phyloP scores from a whole-genome alignment of 2,113 vertebrate genomes.

The Lamprotornis superbus region DNA sequence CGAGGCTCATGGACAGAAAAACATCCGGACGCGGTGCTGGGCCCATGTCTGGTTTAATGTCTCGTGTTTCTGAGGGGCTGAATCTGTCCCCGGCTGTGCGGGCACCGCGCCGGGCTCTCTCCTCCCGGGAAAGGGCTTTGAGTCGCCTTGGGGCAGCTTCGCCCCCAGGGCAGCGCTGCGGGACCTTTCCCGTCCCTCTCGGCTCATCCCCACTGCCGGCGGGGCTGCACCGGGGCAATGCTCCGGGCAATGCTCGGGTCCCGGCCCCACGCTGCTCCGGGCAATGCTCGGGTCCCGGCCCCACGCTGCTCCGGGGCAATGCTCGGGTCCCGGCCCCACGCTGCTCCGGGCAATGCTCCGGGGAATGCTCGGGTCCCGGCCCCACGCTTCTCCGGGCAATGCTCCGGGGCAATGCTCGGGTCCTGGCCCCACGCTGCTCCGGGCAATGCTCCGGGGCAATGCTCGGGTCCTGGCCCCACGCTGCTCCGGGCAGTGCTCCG shows the following conservation, averaged over 20 bases:
- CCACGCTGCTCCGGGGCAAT: too few relatives aligned
- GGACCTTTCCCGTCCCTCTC: neutral
- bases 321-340: too few relatives aligned
- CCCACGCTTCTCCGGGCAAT: neutral
- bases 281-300: too few relatives aligned
- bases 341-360: neutral
- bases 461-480: too few relatives aligned
- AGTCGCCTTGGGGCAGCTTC: accelerated
- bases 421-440: too few relatives aligned
- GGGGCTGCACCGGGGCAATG: accelerated
- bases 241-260: neutral
- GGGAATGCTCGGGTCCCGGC: too few relatives aligned
- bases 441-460: too few relatives aligned
- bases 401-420: too few relatives aligned
- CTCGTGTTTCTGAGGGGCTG: accelerated
- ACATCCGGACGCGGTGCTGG: accelerated
- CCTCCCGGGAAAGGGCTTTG: neutral
- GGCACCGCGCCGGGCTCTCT: accelerated
- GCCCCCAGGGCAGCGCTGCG: accelerated
- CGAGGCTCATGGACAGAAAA: neutral
- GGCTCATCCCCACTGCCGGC: accelerated
- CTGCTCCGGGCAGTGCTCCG: too few relatives aligned
- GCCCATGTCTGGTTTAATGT: neutral
- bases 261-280: accelerated
- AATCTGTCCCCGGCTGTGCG: neutral